Evolutionary conservation across 2,797 vertebrate species (phyloP).

Genomic region (Octomys mimax): DNA sequence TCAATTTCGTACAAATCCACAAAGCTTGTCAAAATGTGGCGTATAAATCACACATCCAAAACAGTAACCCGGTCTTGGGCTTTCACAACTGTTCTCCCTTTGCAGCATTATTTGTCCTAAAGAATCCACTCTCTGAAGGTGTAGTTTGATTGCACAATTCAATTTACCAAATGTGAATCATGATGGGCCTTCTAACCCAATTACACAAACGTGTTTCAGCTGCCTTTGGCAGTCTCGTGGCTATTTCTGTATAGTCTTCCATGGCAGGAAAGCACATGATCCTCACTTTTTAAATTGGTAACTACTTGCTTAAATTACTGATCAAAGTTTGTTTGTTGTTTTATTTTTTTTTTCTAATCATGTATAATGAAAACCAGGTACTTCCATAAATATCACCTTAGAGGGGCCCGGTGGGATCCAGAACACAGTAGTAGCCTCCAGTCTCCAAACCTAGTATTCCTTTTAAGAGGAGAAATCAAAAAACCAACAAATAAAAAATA

Average conservation of each 20-base stretch:
- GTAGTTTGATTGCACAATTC: neutral
- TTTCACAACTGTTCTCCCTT: neutral
- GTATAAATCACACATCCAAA: slow-evolving; percentile 10
- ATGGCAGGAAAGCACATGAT: slow-evolving; percentile 29
- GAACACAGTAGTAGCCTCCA: slow-evolving; percentile 13
- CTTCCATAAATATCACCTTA: slow-evolving; percentile 32
- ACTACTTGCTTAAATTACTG: slow-evolving; percentile 58
- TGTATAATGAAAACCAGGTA: slow-evolving; percentile 49
- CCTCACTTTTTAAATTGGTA: slow-evolving; percentile 52
- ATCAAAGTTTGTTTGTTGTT: slow-evolving; percentile 19
- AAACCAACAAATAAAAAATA: slow-evolving; percentile 38
- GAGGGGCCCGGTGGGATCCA: neutral
- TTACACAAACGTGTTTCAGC: slow-evolving; percentile 15
- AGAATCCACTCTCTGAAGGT: neutral
- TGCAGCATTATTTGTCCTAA: neutral
- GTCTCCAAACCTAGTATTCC: neutral
- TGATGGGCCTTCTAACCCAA: slow-evolving; percentile 28
- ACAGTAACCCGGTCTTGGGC: neutral
- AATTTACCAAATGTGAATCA: slow-evolving; percentile 15
- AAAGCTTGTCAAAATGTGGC: slow-evolving; percentile 44
- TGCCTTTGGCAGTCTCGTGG: neutral
- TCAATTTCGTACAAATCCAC: neutral
- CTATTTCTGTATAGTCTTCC: slow-evolving; percentile 62
- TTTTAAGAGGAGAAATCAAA: slow-evolving; percentile 2
- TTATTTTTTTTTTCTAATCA: slow-evolving; percentile 28